Evolutionary conservation across 2,797 vertebrate species (phyloP), one percentile per base, ranked within the genome.

Genomic region (Dromococcyx pavoninus): DNA sequence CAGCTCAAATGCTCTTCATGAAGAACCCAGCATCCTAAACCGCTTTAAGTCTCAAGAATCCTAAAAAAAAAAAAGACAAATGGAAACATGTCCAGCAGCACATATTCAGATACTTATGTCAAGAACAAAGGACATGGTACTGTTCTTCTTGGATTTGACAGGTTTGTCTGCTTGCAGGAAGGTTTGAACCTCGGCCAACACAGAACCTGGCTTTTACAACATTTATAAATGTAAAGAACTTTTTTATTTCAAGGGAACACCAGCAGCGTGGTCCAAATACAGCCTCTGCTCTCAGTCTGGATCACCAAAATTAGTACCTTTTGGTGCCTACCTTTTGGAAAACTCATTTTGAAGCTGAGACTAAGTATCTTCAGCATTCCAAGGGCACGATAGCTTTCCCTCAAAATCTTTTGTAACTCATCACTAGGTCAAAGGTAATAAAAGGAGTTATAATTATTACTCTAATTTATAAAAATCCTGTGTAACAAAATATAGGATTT

Each of bases 1-100:
- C 92, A 95, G 95, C 96, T 97, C 95, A 96, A 95, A 94, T 89
- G 75, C 91, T 94, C 91, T 83, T 92, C 95, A 51, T 69, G 92
- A 95, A 72, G 94, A 91, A 93, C 79, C 80, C 94, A 89, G 65
- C 65, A 83, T 65, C 85, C 91, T 96, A 95, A 97, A 95, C 39
- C 85, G 66, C 95, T 97, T 96, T 96, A 93, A 83, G 89, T 51
- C 91, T 92, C 65, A 93, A 96, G 92, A n/a, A 89, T 43, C 88
- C 87, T 48, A 70, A 88, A 94, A 94, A 77, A 94, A 77, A 37
- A 72, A 46, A 57, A 32, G 23, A 30, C 73, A 81, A 95, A 84
- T 50, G 46, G 73, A 91, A 92, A 77, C 27, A 33, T 3, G 10
- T 48, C 32, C 44, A 54, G 74, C 19, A 25, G 39, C 73, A 91